Percentiles rank a stretch among this genome's conserved stretches.
phyloP scores from a whole-genome alignment of 2,113 vertebrate species.

The Corythornis cristatus region DNA sequence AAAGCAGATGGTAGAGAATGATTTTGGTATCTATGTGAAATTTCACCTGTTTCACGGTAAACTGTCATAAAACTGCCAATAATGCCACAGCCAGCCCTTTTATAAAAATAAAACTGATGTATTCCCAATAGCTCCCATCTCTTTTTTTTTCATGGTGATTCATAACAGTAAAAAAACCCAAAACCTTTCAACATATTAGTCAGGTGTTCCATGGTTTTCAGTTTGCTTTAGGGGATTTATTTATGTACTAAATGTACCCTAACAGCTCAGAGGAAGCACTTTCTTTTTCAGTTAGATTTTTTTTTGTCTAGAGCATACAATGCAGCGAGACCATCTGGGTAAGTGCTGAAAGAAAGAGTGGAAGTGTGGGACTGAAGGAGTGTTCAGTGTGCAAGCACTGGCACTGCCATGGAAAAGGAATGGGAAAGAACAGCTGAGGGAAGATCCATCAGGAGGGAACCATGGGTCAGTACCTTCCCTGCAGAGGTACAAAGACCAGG shows the following conservation, averaged over 20 bases:
- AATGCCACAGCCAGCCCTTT: rapidly evolving
- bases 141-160: neutral
- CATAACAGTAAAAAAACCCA: neutral
- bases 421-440: neutral
- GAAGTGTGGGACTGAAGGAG: neutral
- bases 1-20: neutral
- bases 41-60: neutral
- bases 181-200: neutral
- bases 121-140: neutral
- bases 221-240: neutral
- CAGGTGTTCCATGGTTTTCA: neutral
- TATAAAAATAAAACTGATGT: neutral
- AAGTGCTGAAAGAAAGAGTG: neutral
- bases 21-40: neutral
- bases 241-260: neutral
- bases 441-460: neutral
- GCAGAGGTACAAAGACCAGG: neutral
- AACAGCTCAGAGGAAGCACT: neutral
- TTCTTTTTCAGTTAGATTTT: neutral
- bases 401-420: neutral
- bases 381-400: neutral
- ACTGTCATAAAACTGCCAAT: neutral
- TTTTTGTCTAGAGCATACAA: neutral
- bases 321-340: neutral
- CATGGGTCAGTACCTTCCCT: neutral